Evolutionary conservation across 2,113 vertebrate species (phyloP).

Genomic region (Diadophis punctatus): DNA sequence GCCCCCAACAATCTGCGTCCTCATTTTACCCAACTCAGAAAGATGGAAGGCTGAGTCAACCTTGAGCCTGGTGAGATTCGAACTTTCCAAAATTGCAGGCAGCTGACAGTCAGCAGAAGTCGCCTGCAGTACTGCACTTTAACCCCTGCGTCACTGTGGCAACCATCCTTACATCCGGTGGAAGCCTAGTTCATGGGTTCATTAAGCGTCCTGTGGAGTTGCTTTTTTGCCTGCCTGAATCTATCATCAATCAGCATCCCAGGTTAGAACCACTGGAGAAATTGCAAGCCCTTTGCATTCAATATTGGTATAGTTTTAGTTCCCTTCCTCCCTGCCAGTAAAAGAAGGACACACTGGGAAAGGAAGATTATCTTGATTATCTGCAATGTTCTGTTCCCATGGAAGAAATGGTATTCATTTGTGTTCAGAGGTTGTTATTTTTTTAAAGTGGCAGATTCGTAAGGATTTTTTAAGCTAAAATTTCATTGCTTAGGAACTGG

Average conservation of each 20-base stretch:
- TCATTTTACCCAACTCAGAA: too few relatives aligned
- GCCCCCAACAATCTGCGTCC: too few relatives aligned
- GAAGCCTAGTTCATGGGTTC: background rate
- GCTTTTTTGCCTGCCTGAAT: background rate
- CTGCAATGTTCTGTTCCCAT: background rate
- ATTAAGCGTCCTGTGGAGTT: background rate
- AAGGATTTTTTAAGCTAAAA: background rate
- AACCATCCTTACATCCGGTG: background rate
- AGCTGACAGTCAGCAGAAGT: too few relatives aligned
- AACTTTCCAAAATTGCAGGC: too few relatives aligned
- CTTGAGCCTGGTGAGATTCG: too few relatives aligned
- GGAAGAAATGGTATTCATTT: background rate
- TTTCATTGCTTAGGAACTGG: background rate
- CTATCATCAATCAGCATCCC: background rate
- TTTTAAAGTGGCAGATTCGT: too few relatives aligned
- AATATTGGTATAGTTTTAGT: background rate
- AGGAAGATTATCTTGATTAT: background rate
- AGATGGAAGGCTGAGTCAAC: too few relatives aligned
- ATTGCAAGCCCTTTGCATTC: background rate
- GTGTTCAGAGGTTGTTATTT: background rate
- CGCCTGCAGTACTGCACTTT: too few relatives aligned
- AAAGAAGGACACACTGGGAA: background rate
- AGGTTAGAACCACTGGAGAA: background rate
- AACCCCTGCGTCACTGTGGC: too few relatives aligned
- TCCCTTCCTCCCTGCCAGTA: background rate